Evolutionary conservation across 2,797 vertebrate genomes (phyloP).

Genomic region (Trematomus bernacchii): DNA sequence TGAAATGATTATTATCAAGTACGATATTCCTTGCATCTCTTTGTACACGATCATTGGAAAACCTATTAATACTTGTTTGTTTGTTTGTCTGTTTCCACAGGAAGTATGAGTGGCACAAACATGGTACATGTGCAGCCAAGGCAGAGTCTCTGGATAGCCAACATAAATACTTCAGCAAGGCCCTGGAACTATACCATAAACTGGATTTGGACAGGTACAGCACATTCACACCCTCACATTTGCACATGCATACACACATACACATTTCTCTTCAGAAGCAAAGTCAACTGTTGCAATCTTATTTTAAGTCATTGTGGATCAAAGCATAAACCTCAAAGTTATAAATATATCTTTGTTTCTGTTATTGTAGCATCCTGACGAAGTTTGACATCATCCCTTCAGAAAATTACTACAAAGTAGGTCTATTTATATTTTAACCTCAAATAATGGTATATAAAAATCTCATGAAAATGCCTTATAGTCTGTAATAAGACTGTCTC

Average conservation of each 20-base stretch:
- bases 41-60: background rate
- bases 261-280: no score
- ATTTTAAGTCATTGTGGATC: background rate
- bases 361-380: slow-evolving; percentile 84
- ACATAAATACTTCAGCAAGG: slow-evolving; percentile 94
- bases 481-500: background rate
- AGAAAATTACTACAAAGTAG: slow-evolving; percentile 87
- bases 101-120: slow-evolving; percentile 97
- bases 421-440: slow-evolving; percentile 44
- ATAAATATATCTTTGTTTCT: slow-evolving; percentile 36
- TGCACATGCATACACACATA: background rate
- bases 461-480: background rate
- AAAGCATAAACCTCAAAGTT: background rate
- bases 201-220: slow-evolving; percentile 88
- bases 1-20: background rate
- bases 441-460: background rate
- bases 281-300: background rate
- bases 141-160: slow-evolving; percentile 86
- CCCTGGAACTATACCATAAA: slow-evolving; percentile 89
- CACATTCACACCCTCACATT: background rate
- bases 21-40: background rate
- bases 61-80: background rate
- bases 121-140: slow-evolving; percentile 95
- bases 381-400: slow-evolving; percentile 89
- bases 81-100: slow-evolving; percentile 72